phyloP scores from a whole-genome alignment of 2,888 invertebrate species.

The Gnatocerus cornutus region DNA sequence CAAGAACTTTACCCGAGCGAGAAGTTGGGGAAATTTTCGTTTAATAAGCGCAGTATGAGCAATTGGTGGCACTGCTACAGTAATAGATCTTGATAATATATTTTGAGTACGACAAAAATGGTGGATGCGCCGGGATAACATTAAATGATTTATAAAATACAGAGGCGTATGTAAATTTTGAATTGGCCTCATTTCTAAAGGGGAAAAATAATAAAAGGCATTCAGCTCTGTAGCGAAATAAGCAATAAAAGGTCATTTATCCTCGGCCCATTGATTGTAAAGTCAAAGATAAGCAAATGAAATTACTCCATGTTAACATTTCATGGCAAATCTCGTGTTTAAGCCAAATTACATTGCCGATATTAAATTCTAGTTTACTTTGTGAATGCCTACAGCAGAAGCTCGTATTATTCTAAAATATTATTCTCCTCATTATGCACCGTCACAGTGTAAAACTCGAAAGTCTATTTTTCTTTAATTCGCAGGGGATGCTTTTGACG shows the following conservation, averaged over 20 bases:
- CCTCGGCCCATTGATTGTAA: constrained; percentile 6
- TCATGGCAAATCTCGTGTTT: constrained; percentile 1
- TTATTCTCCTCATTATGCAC: constrained; percentile 18
- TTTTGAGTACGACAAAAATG: too few species aligned
- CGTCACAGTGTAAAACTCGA: constrained; percentile 4
- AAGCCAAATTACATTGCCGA: constrained; percentile 16
- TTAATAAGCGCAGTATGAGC: background rate
- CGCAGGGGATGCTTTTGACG: constrained; percentile 27
- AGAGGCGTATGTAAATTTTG: too few species aligned
- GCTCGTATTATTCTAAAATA: constrained; percentile 6
- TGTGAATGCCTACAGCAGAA: constrained; percentile 10
- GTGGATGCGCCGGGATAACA: too few species aligned
- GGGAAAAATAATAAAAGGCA: constrained; percentile 9
- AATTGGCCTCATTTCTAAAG: too few species aligned
- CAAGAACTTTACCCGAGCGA: background rate
- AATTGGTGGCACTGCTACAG: too few species aligned
- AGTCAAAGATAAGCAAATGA: constrained; percentile 21
- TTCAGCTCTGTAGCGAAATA: background rate
- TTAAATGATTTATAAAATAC: too few species aligned
- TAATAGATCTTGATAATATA: too few species aligned
- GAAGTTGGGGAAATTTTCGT: background rate
- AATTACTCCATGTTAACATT: constrained; percentile 16
- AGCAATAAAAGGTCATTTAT: constrained; percentile 7
- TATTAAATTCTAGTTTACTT: constrained; percentile 15
- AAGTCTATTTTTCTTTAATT: constrained; percentile 17